phyloP scores from a whole-genome alignment of 1,140 invertebrate species.

The Papilio xuthus region DNA sequence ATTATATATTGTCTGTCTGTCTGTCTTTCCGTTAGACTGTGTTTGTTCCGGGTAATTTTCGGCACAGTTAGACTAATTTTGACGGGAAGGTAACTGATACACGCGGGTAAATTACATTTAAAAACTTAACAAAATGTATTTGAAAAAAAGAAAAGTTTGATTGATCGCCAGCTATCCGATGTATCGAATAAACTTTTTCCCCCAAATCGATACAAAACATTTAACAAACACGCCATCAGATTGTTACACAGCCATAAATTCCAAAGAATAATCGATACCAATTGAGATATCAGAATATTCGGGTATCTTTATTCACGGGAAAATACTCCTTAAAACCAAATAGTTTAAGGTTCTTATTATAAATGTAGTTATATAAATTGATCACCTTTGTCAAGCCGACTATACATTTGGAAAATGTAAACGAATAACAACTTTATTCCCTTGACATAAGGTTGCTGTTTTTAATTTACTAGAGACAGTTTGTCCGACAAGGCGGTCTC shows the following conservation, averaged over 20 bases:
- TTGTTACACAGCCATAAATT: slow-evolving; percentile 65
- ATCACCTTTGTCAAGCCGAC: slow-evolving; percentile 51
- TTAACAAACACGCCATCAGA: slow-evolving; percentile 60
- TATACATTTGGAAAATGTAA: slow-evolving; percentile 35
- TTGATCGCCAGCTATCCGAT: slow-evolving; percentile 15
- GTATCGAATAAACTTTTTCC: slow-evolving; percentile 45
- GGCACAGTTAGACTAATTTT: no score
- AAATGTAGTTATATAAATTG: slow-evolving; percentile 46
- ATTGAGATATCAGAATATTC: slow-evolving; percentile 71
- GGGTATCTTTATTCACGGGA: slow-evolving; percentile 33
- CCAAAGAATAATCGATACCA: slow-evolving; percentile 57
- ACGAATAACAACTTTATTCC: slow-evolving; percentile 43
- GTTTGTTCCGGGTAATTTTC: no score
- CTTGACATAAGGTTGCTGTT: slow-evolving; percentile 28
- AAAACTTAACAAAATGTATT: not conserved
- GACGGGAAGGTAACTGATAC: no score
- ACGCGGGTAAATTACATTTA: no score
- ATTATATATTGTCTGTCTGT: no score
- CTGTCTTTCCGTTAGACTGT: no score
- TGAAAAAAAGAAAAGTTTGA: not conserved
- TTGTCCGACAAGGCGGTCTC: slow-evolving; percentile 59
- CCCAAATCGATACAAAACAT: slow-evolving; percentile 46
- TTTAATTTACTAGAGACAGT: slow-evolving; percentile 17
- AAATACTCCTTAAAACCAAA: slow-evolving; percentile 47
- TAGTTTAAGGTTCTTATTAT: slow-evolving; percentile 43